phyloP scores from a whole-genome alignment of 2,888 invertebrate species.

The Drosophila affinis region DNA sequence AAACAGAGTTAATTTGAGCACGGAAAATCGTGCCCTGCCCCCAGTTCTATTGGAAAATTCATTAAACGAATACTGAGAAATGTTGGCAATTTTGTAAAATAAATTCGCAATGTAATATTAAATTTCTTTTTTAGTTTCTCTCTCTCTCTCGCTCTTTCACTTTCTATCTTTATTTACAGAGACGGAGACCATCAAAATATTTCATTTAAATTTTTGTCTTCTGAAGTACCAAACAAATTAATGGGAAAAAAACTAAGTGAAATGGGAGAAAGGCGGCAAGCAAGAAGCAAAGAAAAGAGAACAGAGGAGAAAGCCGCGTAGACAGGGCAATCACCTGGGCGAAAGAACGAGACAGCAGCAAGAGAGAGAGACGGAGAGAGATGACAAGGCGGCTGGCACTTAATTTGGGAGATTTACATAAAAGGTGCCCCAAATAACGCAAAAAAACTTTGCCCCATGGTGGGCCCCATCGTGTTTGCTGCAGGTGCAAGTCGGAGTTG shows the following conservation, averaged over 20 bases:
- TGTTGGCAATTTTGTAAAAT: conserved; percentile 18
- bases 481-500: conserved; percentile 62
- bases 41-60: background rate
- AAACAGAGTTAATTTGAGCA: conserved; percentile 29
- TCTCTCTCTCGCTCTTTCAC: background rate
- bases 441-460: conserved; percentile 19
- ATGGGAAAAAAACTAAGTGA: conserved; percentile 44
- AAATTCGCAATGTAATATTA: conserved; percentile 35
- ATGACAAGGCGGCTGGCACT: conserved; percentile 62
- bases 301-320: conserved; percentile 30
- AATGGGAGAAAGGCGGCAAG: conserved; percentile 2
- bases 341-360: background rate
- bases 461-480: conserved; percentile 29
- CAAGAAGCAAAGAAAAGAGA: conserved; percentile 35
- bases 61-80: conserved; percentile 12
- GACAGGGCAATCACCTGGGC: conserved; percentile 32
- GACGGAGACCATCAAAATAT: conserved; percentile 52
- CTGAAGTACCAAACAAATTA: conserved; percentile 55
- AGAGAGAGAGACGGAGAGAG: background rate
- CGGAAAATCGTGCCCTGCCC: background rate
- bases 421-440: conserved; percentile 42
- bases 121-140: conserved; percentile 34
- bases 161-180: conserved; percentile 24
- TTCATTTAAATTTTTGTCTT: conserved; percentile 66
- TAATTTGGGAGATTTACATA: conserved; percentile 77